phyloP scores from a whole-genome alignment of 1,140 invertebrate genomes.

The Leptonema lineaticorne region DNA sequence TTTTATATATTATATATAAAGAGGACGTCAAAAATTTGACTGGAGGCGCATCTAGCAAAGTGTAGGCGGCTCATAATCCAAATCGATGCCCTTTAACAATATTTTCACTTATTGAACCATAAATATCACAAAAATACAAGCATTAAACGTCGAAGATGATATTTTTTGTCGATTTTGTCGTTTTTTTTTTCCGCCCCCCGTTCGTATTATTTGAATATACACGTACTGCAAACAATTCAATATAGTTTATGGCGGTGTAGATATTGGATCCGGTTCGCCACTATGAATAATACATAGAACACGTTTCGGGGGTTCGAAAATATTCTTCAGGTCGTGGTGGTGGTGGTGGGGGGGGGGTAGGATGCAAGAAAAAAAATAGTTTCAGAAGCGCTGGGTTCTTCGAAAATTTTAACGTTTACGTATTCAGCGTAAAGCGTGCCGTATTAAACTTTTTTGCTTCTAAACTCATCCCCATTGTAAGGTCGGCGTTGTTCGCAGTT shows the following conservation, averaged over 20 bases:
- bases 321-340: no score
- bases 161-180: no score
- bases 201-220: no score
- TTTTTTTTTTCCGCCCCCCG: no score
- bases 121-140: background rate
- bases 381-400: background rate
- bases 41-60: background rate
- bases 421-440: background rate
- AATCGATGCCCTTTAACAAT: slow-evolving; percentile 11
- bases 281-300: background rate
- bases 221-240: no score
- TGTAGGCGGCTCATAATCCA: slow-evolving; percentile 5
- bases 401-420: background rate
- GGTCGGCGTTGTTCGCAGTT: no score
- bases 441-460: no score
- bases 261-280: background rate
- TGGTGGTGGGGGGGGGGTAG: no score
- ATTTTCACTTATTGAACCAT: slow-evolving; percentile 16
- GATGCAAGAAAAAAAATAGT: background rate
- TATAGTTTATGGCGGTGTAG: no score
- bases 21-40: background rate
- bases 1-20: background rate
- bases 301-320: background rate
- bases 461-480: no score
- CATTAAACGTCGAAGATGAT: no score